Evolutionary conservation across 2,797 vertebrate genomes (phyloP).

Genomic region (Cygnus olor): DNA sequence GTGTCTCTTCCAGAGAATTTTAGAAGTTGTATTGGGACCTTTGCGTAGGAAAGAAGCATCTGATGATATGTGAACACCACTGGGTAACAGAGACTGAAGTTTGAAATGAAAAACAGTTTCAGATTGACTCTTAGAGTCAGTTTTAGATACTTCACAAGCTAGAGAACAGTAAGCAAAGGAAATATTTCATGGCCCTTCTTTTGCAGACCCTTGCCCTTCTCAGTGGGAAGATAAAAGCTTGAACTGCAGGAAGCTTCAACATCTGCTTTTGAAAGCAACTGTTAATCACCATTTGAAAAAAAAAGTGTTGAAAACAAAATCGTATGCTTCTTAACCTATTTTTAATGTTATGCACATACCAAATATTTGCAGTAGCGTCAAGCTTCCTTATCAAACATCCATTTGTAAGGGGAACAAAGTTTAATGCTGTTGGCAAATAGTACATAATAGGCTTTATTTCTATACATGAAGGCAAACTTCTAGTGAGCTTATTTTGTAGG

Average conservation of each 20-base stretch:
- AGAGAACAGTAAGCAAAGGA: background rate
- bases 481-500: conserved; percentile 25
- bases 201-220: background rate
- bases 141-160: background rate
- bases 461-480: background rate
- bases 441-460: conserved; percentile 16
- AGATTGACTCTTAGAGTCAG: background rate
- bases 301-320: background rate
- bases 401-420: background rate
- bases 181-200: background rate
- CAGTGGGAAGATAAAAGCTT: background rate
- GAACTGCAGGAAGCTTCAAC: background rate
- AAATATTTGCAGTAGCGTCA: background rate
- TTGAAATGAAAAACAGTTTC: background rate
- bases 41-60: background rate
- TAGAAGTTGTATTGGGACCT: background rate
- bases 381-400: background rate
- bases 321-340: background rate
- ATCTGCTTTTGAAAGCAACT: background rate
- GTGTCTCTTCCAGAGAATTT: background rate
- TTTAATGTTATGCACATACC: conserved; percentile 13
- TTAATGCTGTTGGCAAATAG: background rate
- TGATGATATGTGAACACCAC: background rate
- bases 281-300: background rate
- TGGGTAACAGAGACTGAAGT: background rate